phyloP scores from a whole-genome alignment of 2,797 vertebrate species.

The Pangasius mekongensis region DNA sequence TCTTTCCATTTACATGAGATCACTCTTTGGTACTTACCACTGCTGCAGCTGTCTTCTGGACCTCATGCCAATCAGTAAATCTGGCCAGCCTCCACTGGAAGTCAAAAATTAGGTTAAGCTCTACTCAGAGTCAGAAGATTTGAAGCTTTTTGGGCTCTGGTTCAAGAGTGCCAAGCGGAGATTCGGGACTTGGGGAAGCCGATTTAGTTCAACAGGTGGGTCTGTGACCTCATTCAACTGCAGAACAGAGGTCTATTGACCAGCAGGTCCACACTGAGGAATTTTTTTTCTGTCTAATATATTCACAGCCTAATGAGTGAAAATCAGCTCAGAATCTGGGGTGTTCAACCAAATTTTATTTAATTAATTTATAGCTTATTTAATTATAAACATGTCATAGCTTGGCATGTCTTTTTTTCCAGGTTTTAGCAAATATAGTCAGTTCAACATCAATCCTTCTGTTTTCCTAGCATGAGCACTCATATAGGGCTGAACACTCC shows the following conservation, averaged over 20 bases:
- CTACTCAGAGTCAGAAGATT: slow-evolving; percentile 57
- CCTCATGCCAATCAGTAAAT: slow-evolving; percentile 66
- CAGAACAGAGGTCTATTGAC: slow-evolving; percentile 56
- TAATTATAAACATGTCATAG: slow-evolving; percentile 31
- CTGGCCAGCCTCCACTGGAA: slow-evolving; percentile 66
- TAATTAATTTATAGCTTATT: not conserved
- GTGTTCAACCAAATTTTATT: not conserved
- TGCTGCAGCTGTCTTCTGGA: slow-evolving; percentile 58
- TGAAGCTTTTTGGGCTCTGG: slow-evolving; percentile 42
- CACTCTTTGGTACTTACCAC: slow-evolving; percentile 41
- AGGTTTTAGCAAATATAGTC: not conserved
- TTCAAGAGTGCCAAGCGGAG: slow-evolving; percentile 54
- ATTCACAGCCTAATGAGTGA: slow-evolving; percentile 8
- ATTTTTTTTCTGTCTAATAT: slow-evolving; percentile 15
- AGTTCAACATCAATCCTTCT: slow-evolving; percentile 19
- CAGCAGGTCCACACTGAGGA: slow-evolving; percentile 37
- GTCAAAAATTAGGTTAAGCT: slow-evolving; percentile 68
- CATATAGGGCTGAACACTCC: slow-evolving; percentile 12
- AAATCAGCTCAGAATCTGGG: slow-evolving; percentile 8
- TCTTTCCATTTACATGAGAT: slow-evolving; percentile 49
- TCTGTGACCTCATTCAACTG: slow-evolving; percentile 63
- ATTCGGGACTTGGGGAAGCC: slow-evolving; percentile 55
- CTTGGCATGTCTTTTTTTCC: not conserved
- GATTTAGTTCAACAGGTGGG: slow-evolving; percentile 64
- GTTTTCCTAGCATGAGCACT: slow-evolving; percentile 26